Evolutionary conservation across 2,888 invertebrate genomes (phyloP), one percentile per base, ranked within the genome.

Genomic region (Andrena flavipes): DNA sequence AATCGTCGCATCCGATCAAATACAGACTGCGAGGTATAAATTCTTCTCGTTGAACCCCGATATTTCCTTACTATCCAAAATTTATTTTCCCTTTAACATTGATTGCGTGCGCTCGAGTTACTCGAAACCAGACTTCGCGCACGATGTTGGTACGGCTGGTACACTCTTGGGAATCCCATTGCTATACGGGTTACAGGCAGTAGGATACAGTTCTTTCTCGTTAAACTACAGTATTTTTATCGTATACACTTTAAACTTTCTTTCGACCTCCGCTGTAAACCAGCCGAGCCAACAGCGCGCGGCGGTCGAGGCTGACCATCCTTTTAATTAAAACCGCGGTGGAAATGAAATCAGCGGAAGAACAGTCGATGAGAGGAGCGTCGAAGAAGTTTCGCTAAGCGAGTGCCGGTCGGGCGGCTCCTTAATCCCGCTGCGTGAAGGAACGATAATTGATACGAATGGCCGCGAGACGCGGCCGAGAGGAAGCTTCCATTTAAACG

Each of bases 381-480:
- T 71, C 77, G 65, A 87, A 80, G 79, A 84, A 80, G 75, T 84
- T 26, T 82, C 73, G 2, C 65, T 10, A 0, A 8, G 33, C 35
- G 67, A 56, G 69, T 62, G 56, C 59, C 56, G 56, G 59, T 65
- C 76, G 64, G n/a, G n/a, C 70, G 77, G 51, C 76, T 87, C 88
- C 91, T 91, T 91, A 90, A 90, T 91, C 87, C 86, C 69, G 72
- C 86, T 70, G 82, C 84, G 88, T 87, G 91, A 92, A 89, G 86
- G 87, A 42, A 88, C 90, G 90, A 91, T 92, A 92, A 92, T 92
- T 92, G 89, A 92, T 92, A 93, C 92, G 91, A 92, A 92, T 92
- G 92, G 92, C 86, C 88, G 84, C 78, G 89, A 85, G 88, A 87
- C 88, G 88, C 65, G 29, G 54, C 42, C 80, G 16, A 84, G 75